Percentiles rank a stretch among this genome's conserved stretches.
Conservation (phyloP, 2,797 vertebrate genomes). For the Silurus aristotelis region DNA sequence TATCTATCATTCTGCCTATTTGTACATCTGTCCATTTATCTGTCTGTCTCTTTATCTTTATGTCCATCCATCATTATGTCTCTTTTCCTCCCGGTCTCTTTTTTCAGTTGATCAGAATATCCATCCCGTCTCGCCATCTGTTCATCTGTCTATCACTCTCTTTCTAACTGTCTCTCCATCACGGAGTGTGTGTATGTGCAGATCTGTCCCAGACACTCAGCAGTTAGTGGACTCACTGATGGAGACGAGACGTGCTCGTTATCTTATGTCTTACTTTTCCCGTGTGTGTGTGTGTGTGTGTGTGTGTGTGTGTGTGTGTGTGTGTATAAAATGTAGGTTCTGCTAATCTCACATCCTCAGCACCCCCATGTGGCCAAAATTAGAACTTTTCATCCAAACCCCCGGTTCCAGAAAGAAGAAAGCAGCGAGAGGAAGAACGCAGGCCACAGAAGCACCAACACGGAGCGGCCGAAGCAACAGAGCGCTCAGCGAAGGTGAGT, state of each 20-base stretch:
- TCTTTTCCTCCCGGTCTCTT: background rate
- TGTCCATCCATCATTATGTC: background rate
- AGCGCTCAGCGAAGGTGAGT: background rate
- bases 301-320: background rate
- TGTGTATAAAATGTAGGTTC: slow-evolving; percentile 14
- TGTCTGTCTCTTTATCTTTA: no score
- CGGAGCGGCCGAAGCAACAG: background rate
- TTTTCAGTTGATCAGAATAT: background rate
- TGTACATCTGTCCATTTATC: background rate
- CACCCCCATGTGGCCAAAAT: slow-evolving; percentile 74
- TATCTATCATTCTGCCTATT: background rate
- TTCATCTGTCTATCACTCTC: background rate
- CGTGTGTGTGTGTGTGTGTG: background rate
- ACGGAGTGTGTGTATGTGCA: background rate
- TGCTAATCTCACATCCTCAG: slow-evolving; percentile 58
- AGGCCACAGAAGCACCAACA: background rate
- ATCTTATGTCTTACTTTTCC: slow-evolving; percentile 14
- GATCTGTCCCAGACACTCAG: background rate
- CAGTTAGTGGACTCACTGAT: slow-evolving; percentile 17
- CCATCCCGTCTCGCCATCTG: background rate
- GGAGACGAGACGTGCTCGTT: background rate
- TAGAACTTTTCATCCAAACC: slow-evolving; percentile 37
- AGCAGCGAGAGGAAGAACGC: background rate
- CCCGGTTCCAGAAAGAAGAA: background rate
- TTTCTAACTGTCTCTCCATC: background rate